phyloP scores from a whole-genome alignment of 2,113 vertebrate genomes.

The Ivindomyrus marchei region DNA sequence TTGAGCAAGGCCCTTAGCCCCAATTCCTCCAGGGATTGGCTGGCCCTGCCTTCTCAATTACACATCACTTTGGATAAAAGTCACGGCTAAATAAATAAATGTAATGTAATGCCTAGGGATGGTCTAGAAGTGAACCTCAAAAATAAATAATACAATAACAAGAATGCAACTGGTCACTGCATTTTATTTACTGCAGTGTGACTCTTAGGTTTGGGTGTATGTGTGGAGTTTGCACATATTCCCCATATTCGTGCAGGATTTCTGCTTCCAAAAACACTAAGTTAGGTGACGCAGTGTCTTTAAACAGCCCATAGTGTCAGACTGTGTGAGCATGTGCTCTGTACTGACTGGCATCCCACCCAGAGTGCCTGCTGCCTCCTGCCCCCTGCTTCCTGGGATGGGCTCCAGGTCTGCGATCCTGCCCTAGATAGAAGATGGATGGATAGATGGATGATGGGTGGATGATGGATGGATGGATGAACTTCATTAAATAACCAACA shows the following conservation, averaged over 20 bases:
- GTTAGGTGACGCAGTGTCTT: background rate
- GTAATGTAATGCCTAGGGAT: background rate
- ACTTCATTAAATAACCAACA: background rate
- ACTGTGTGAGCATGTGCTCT: background rate
- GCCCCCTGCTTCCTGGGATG: background rate
- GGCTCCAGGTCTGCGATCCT: background rate
- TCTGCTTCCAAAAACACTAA: background rate
- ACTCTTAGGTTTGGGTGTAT: background rate
- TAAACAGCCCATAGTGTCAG: background rate
- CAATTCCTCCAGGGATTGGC: background rate
- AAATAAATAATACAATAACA: background rate
- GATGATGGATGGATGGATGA: background rate
- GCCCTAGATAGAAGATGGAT: background rate
- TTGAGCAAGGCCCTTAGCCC: background rate
- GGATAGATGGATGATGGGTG: background rate
- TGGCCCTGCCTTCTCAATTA: background rate
- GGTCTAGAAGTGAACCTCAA: background rate
- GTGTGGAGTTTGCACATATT: background rate
- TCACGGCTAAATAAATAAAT: background rate
- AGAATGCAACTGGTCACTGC: background rate
- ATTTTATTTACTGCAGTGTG: background rate
- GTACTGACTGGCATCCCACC: background rate
- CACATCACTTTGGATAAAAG: background rate
- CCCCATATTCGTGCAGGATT: background rate
- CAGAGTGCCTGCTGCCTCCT: background rate